Conservation (phyloP, 2,888 invertebrate genomes). For the Pheosia tremula region DNA sequence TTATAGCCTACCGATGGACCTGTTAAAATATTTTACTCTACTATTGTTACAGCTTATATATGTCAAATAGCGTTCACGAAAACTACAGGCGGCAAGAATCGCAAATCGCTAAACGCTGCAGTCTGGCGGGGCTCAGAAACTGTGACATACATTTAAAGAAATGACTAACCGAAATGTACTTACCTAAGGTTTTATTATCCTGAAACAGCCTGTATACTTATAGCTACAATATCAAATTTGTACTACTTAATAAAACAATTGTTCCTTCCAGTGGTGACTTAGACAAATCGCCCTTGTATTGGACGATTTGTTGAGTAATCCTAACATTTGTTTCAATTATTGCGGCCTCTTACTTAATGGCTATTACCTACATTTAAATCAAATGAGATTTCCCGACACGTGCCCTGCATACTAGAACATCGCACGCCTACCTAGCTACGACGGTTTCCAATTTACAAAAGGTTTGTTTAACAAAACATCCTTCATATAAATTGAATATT, state of each 20-base stretch:
- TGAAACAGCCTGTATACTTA: constrained; percentile 5
- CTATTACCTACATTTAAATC: constrained; percentile 65
- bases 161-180: not conserved
- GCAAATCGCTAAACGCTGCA: too few relatives aligned
- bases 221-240: constrained; percentile 48
- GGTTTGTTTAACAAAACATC: constrained; percentile 42
- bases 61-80: too few relatives aligned
- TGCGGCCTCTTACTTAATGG: constrained; percentile 70
- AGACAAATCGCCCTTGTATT: constrained; percentile 82
- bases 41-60: too few relatives aligned
- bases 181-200: not conserved
- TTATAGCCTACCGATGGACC: too few relatives aligned
- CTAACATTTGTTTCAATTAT: constrained; percentile 83
- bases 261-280: constrained; percentile 69
- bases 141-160: too few relatives aligned
- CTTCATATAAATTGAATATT: constrained; percentile 52
- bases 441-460: constrained; percentile 50
- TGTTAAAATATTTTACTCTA: too few relatives aligned
- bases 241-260: constrained; percentile 65
- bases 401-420: constrained; percentile 63
- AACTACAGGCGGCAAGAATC: too few relatives aligned
- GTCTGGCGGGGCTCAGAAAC: too few relatives aligned
- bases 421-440: constrained; percentile 39
- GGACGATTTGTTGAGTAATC: constrained; percentile 83
- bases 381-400: constrained; percentile 58